These are phyloP conservation scores for Andinoacara biseriatus DNA, from an alignment of 2,113 vertebrate species.

Conservation along the genomic window DNA sequence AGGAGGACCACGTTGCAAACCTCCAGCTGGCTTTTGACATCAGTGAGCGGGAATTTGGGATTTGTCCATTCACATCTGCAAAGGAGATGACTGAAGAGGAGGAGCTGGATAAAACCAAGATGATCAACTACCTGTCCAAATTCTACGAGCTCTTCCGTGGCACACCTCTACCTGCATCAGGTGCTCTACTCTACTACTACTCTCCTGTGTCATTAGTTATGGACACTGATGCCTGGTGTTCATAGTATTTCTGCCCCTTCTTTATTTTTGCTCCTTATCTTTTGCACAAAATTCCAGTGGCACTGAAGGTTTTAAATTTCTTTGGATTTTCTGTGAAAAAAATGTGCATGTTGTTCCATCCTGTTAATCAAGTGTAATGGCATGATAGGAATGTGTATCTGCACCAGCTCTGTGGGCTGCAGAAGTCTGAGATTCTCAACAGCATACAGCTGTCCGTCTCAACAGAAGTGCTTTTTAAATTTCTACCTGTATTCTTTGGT, in stretches of 20 bases:
- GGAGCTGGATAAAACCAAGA: slow-evolving; percentile 89
- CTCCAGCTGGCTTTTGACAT: slow-evolving; percentile 92
- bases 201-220: neutral
- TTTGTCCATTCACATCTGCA: slow-evolving; percentile 85
- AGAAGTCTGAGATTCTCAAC: slow-evolving; percentile 1
- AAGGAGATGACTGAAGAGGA: slow-evolving; percentile 81
- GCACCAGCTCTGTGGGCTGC: slow-evolving; percentile 18
- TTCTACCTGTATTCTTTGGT: neutral
- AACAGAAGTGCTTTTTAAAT: slow-evolving; percentile 5
- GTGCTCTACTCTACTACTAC: slow-evolving; percentile 64
- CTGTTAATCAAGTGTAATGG: slow-evolving; percentile 31
- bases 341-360: slow-evolving; percentile 23
- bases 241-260: neutral
- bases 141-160: slow-evolving; percentile 95
- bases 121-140: slow-evolving; percentile 93
- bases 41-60: slow-evolving; percentile 91
- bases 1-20: slow-evolving; percentile 85
- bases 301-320: slow-evolving; percentile 31
- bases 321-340: slow-evolving; percentile 25
- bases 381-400: slow-evolving; percentile 59
- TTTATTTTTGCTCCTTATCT: neutral
- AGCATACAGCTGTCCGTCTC: slow-evolving; percentile 8
- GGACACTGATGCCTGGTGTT: neutral
- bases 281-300: slow-evolving; percentile 2
- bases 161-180: slow-evolving; percentile 84